Evolutionary conservation across 2,113 vertebrate genomes (phyloP).

Genomic region (Spheniscus mendiculus): DNA sequence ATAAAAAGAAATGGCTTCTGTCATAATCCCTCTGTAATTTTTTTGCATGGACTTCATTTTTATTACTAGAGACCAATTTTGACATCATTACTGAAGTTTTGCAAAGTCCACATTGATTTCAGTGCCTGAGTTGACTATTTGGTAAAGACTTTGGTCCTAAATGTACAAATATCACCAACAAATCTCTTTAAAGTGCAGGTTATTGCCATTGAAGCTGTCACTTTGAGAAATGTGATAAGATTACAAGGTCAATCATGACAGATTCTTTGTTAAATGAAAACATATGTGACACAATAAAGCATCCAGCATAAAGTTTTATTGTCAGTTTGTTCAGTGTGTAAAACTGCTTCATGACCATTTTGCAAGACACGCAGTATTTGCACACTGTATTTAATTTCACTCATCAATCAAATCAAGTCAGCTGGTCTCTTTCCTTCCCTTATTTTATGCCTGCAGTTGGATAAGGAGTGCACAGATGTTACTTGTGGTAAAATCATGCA

Average conservation of each 20-base stretch:
- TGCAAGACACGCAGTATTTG: neutral
- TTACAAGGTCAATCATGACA: neutral
- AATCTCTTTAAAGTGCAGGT: neutral
- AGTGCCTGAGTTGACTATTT: neutral
- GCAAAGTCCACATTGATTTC: neutral
- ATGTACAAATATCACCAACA: neutral
- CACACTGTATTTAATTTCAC: neutral
- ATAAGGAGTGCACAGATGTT: neutral
- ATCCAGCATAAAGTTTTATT: neutral
- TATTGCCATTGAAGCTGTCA: neutral
- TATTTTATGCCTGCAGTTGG: neutral
- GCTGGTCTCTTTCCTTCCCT: neutral
- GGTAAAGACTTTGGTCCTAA: neutral
- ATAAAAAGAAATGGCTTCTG: neutral
- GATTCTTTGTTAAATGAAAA: conserved; percentile 16
- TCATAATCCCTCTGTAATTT: neutral
- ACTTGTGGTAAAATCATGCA: neutral
- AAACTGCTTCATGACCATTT: neutral
- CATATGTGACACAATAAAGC: neutral
- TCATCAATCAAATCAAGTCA: neutral
- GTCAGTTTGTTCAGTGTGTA: neutral
- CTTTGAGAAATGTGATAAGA: neutral
- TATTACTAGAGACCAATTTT: neutral
- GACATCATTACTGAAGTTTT: neutral
- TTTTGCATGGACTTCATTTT: neutral